Evolutionary conservation across 2,113 vertebrate genomes (phyloP).

Genomic region (Echinops telfairi): DNA sequence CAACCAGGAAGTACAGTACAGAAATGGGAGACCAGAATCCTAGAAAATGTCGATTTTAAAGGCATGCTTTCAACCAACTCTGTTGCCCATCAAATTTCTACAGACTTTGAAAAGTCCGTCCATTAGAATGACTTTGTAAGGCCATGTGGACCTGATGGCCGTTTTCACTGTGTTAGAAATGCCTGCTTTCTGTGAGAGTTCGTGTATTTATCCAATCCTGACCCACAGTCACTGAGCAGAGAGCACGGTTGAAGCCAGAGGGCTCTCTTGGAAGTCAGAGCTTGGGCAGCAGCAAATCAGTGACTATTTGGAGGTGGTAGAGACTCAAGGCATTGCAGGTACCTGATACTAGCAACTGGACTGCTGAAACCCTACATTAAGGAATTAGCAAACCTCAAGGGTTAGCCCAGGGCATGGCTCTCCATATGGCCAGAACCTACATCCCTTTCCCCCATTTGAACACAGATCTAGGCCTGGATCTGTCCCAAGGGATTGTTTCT

Average conservation of each 20-base stretch:
- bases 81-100: neutral
- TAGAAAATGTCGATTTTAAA: slow-evolving; percentile 1
- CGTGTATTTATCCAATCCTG: slow-evolving; percentile 5
- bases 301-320: neutral
- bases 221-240: neutral
- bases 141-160: neutral
- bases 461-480: slow-evolving; percentile 10
- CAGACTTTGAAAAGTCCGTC: neutral
- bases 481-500: neutral
- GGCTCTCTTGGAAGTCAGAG: neutral
- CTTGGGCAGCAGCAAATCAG: neutral
- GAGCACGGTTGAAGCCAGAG: slow-evolving; percentile 34
- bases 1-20: neutral
- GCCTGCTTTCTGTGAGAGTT: neutral
- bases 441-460: neutral
- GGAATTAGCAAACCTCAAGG: slow-evolving; percentile 59
- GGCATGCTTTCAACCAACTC: neutral
- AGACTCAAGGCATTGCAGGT: neutral
- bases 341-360: neutral
- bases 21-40: neutral
- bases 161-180: slow-evolving; percentile 50
- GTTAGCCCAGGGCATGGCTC: slow-evolving; percentile 35
- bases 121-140: slow-evolving; percentile 54
- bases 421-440: slow-evolving; percentile 23
- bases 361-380: slow-evolving; percentile 39